phyloP scores from a whole-genome alignment of 2,113 vertebrate genomes.

The Mixornis gularis region DNA sequence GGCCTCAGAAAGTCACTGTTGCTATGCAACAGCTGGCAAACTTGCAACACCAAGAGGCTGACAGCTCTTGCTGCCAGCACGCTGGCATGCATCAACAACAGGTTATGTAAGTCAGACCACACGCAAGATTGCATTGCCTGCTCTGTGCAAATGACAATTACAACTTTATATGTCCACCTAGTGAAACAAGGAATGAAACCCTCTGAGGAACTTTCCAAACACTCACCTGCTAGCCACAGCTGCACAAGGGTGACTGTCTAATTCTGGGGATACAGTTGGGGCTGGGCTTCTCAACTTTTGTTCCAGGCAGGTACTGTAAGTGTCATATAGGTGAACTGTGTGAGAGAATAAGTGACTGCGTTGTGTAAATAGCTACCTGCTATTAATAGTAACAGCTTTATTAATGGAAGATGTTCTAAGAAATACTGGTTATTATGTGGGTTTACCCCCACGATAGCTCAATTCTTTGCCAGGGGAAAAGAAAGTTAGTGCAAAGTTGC shows the following conservation, averaged over 20 bases:
- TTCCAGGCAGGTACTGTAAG: not conserved
- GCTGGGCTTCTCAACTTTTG: not conserved
- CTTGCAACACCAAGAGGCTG: not conserved
- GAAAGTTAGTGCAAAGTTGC: not conserved
- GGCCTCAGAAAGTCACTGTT: not conserved
- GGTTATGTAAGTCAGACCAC: not conserved
- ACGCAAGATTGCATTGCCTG: not conserved
- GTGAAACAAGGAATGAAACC: not conserved
- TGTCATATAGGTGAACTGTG: not conserved
- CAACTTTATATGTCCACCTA: not conserved
- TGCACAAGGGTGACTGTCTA: not conserved
- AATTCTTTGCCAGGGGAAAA: not conserved
- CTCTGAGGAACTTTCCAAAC: not conserved
- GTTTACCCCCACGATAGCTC: not conserved
- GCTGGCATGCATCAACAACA: rapidly evolving
- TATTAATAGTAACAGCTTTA: not conserved
- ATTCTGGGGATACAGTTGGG: not conserved
- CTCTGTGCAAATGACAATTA: not conserved
- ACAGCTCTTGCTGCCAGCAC: not conserved
- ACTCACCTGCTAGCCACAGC: not conserved
- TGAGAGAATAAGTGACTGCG: not conserved
- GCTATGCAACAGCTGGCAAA: not conserved
- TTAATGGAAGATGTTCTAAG: not conserved
- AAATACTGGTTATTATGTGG: not conserved
- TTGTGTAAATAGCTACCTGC: not conserved